A percentile compares a stretch with the other conserved stretches of the same genome.
Conservation (phyloP, 2,113 vertebrate genomes). For the Calyptommatus sinebrachiatus region DNA sequence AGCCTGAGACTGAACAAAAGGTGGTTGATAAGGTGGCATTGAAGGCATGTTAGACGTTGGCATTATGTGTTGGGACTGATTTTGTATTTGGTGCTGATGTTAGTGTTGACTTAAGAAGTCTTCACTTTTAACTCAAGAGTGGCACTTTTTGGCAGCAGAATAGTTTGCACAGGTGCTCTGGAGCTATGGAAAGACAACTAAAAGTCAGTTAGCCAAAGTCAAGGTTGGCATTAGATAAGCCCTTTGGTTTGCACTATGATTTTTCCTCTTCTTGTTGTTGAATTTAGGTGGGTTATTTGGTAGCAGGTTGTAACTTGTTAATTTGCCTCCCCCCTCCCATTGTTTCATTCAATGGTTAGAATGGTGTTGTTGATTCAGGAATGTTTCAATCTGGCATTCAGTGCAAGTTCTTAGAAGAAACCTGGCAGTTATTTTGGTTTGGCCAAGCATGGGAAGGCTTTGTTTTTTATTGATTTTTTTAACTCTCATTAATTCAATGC, state of each 20-base stretch:
- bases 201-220: not conserved
- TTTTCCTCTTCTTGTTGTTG: not conserved
- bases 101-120: not conserved
- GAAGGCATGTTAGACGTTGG: not conserved
- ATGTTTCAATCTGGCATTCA: not conserved
- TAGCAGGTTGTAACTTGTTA: not conserved
- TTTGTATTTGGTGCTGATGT: not conserved
- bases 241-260: not conserved
- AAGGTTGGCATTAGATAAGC: not conserved
- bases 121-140: not conserved
- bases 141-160: not conserved
- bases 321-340: not conserved
- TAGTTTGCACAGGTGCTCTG: conserved; percentile 3
- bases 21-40: too few relatives aligned
- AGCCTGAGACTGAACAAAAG: not conserved
- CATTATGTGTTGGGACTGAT: too few relatives aligned
- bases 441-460: not conserved
- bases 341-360: not conserved
- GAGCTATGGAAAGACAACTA: not conserved
- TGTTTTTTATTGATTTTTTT: not conserved
- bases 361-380: not conserved
- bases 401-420: not conserved
- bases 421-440: not conserved
- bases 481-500: not conserved
- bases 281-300: not conserved